Conservation (phyloP, 2,888 invertebrate species). For the Andricus quercusramuli region DNA sequence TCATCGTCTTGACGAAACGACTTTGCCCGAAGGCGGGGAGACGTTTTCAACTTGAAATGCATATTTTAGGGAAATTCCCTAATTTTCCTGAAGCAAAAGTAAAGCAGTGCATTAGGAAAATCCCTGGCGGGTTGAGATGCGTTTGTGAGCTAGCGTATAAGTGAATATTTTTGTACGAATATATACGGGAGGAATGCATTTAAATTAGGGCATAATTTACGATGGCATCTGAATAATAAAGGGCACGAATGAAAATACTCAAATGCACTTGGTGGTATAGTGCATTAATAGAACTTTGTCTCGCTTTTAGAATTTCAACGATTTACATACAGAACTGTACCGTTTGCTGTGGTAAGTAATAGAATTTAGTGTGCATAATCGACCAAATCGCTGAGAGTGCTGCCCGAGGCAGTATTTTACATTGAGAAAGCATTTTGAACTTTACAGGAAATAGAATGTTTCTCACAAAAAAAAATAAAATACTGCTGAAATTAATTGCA, state of each 20-base stretch:
- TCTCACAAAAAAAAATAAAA: too few relatives aligned
- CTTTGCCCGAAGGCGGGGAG: slow-evolving; percentile 5
- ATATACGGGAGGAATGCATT: slow-evolving; percentile 36
- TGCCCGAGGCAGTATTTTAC: not conserved
- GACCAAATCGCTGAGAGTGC: not conserved
- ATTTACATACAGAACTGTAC: slow-evolving; percentile 29
- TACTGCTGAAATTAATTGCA: too few relatives aligned
- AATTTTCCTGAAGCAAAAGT: slow-evolving; percentile 9
- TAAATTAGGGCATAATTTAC: slow-evolving; percentile 39
- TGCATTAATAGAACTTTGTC: slow-evolving; percentile 25
- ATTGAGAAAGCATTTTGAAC: not conserved
- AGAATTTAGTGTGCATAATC: slow-evolving; percentile 21
- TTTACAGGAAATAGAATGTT: not conserved
- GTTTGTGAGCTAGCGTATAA: slow-evolving; percentile 22
- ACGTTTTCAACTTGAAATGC: slow-evolving; percentile 6
- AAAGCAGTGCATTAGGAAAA: slow-evolving; percentile 36
- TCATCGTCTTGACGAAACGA: slow-evolving; percentile 32
- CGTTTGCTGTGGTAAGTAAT: slow-evolving; percentile 16
- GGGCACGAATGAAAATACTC: slow-evolving; percentile 18
- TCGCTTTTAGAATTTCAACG: slow-evolving; percentile 25
- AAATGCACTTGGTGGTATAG: slow-evolving; percentile 19
- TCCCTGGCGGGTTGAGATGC: not conserved
- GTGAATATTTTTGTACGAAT: slow-evolving; percentile 35
- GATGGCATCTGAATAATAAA: slow-evolving; percentile 25
- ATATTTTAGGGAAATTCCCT: slow-evolving; percentile 36